phyloP scores from a whole-genome alignment of 2,797 vertebrate genomes.

The Psittacula derbiana region DNA sequence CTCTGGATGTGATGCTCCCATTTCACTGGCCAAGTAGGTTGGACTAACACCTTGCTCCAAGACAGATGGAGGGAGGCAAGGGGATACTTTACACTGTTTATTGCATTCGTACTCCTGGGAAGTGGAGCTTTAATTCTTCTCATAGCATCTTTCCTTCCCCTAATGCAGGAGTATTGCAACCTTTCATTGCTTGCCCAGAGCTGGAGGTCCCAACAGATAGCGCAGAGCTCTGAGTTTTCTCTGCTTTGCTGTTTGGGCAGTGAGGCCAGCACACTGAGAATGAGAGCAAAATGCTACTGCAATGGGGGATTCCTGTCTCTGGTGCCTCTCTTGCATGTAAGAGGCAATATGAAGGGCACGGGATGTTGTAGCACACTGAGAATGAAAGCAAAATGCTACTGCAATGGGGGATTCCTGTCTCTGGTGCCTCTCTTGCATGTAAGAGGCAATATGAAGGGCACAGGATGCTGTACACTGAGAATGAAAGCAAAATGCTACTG shows the following conservation, averaged over 20 bases:
- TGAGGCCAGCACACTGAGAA: neutral
- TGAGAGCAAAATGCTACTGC: neutral
- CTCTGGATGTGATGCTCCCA: neutral
- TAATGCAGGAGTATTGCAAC: neutral
- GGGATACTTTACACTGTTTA: fast-evolving
- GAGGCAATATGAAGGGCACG: fast-evolving
- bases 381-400: too few relatives aligned
- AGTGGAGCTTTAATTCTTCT: neutral
- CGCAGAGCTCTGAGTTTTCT: neutral
- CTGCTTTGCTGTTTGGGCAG: neutral
- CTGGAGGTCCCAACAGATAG: fast-evolving
- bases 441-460: too few relatives aligned
- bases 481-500: too few relatives aligned
- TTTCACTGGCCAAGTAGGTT: fast-evolving
- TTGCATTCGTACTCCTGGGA: neutral
- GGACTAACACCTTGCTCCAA: fast-evolving
- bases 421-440: too few relatives aligned
- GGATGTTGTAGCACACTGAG: neutral
- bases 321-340: fast-evolving
- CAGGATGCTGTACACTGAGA: too few relatives aligned
- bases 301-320: neutral
- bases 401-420: too few relatives aligned
- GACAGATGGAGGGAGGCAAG: neutral
- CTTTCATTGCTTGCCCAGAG: neutral
- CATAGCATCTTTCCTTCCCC: neutral